phyloP scores from a whole-genome alignment of 2,113 vertebrate species.

The Phaethornis superciliosus region DNA sequence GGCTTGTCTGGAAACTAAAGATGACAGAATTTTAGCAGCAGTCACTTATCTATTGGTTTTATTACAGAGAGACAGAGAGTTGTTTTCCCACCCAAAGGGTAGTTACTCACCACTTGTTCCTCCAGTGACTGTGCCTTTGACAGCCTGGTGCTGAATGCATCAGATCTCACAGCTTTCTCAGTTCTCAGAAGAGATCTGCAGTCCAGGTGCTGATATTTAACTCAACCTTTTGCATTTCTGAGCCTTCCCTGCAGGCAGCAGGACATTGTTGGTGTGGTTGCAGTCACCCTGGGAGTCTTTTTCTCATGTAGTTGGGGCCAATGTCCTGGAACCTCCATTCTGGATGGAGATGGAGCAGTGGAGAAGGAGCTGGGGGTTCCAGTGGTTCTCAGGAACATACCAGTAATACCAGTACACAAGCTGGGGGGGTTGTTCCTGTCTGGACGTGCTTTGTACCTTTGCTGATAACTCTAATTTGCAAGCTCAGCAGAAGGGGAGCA shows the following conservation, averaged over 20 bases:
- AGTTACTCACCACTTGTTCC: not conserved
- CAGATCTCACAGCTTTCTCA: not conserved
- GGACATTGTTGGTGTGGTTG: fast-evolving
- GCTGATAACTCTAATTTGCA: not conserved
- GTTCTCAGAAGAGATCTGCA: not conserved
- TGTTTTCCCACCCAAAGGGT: not conserved
- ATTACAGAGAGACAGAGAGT: not conserved
- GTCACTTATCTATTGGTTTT: not conserved
- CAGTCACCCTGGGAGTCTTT: not conserved
- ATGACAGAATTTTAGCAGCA: not conserved
- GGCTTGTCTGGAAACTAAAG: not conserved
- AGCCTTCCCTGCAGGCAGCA: not conserved
- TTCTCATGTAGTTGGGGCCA: fast-evolving
- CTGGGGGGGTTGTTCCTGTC: not conserved
- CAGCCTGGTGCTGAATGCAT: fast-evolving
- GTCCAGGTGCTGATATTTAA: not conserved
- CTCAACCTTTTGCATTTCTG: fast-evolving
- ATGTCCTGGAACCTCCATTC: fast-evolving
- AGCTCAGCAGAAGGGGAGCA: constrained; percentile 35
- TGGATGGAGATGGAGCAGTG: not conserved
- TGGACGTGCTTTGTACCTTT: not conserved
- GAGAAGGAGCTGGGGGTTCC: not conserved
- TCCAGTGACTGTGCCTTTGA: fast-evolving
- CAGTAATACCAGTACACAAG: fast-evolving
- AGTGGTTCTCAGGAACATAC: not conserved